Evolutionary conservation across 2,888 invertebrate genomes (phyloP).

Genomic region (Silvanus unidentatus): DNA sequence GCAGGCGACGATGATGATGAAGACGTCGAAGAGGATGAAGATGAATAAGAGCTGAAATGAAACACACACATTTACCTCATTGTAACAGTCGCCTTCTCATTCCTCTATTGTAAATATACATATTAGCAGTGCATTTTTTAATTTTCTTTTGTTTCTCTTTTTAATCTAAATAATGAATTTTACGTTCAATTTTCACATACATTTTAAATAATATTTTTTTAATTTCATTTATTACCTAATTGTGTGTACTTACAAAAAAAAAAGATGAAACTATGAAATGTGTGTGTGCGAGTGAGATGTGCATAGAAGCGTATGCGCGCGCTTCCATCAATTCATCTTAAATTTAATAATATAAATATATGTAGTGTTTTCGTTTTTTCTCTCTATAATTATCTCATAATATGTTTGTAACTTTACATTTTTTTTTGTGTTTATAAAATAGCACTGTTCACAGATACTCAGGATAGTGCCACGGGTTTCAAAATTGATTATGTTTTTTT

Average conservation of each 20-base stretch:
- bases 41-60: conserved; percentile 44
- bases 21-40: conserved; percentile 43
- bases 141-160: conserved; percentile 19
- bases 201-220: conserved; percentile 6
- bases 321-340: conserved; percentile 2
- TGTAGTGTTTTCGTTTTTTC: conserved; percentile 4
- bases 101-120: conserved; percentile 43
- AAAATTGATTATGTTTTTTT: not conserved
- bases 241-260: conserved; percentile 43
- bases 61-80: conserved; percentile 24
- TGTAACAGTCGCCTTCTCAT: conserved; percentile 39
- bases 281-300: conserved; percentile 5
- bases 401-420: not conserved
- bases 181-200: not conserved
- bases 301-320: not conserved
- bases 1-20: conserved; percentile 62
- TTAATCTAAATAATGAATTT: conserved; percentile 9
- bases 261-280: no score
- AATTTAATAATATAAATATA: conserved; percentile 4
- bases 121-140: conserved; percentile 36
- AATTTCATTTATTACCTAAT: conserved; percentile 16
- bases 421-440: not conserved
- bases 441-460: conserved; percentile 4
- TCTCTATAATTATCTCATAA: not conserved
- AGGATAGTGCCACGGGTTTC: conserved; percentile 3